Evolutionary conservation across 2,797 vertebrate genomes (phyloP).

Genomic region (Stomatorhinus walkeri): DNA sequence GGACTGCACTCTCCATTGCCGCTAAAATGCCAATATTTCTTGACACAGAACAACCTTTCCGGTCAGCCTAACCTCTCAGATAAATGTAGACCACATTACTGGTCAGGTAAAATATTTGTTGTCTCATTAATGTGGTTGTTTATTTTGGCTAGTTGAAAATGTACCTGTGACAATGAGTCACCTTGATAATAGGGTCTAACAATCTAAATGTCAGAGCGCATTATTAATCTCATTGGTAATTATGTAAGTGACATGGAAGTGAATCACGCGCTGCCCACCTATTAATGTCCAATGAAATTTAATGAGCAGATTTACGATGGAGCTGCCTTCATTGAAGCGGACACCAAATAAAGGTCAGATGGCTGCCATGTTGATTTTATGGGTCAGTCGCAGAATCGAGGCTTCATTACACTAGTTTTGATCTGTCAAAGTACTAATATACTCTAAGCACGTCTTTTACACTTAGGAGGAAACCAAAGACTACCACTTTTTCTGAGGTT

Average conservation of each 20-base stretch:
- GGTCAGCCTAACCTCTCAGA: not conserved
- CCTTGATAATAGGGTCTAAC: slow-evolving; percentile 10
- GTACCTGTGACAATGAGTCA: slow-evolving; percentile 4
- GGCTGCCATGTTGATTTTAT: not conserved
- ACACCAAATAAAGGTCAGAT: not conserved
- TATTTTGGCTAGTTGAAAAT: not conserved
- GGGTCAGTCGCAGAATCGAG: not conserved
- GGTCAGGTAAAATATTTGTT: not conserved
- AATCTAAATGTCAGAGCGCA: slow-evolving; percentile 9
- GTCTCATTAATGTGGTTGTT: not conserved
- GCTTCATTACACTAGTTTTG: not conserved
- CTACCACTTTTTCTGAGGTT: not conserved
- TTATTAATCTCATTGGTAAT: slow-evolving; percentile 1
- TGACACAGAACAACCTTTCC: not conserved
- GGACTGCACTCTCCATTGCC: not conserved
- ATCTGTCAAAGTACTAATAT: not conserved
- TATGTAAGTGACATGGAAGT: not conserved
- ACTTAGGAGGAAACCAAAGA: not conserved
- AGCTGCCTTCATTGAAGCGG: not conserved
- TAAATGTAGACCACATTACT: not conserved
- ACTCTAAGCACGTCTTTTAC: not conserved
- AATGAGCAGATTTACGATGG: not conserved
- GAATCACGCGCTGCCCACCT: not conserved
- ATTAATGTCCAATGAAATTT: not conserved
- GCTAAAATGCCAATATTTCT: not conserved